Conservation (phyloP, 1,140 invertebrate genomes). For the Saccostrea echinata region DNA sequence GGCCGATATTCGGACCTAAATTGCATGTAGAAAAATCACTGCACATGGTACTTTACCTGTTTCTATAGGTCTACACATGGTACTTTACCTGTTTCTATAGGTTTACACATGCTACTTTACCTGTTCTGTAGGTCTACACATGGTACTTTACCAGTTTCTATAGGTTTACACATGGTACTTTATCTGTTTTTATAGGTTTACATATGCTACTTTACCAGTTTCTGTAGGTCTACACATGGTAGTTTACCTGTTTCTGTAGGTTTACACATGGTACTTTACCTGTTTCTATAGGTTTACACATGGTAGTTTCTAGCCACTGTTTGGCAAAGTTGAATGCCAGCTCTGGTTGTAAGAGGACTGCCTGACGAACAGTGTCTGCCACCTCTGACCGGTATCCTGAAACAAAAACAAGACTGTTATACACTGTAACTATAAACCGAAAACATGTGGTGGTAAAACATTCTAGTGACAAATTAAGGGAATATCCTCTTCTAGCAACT, state of each 20-base stretch:
- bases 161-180: background rate
- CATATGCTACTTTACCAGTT: background rate
- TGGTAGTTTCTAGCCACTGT: constrained; percentile 85
- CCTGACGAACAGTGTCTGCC: constrained; percentile 83
- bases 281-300: constrained; percentile 74
- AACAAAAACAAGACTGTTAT: background rate
- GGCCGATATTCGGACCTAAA: no score
- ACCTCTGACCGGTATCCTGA: constrained; percentile 71
- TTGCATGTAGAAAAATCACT: no score
- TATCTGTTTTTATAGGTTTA: background rate
- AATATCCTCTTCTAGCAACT: no score
- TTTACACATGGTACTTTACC: constrained; percentile 55
- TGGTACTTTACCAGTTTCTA: constrained; percentile 46
- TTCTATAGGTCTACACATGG: no score
- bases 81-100: no score
- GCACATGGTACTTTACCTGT: no score
- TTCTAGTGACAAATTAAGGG: no score
- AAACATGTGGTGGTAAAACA: no score
- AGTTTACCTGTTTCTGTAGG: constrained; percentile 18
- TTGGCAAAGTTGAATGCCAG: constrained; percentile 90
- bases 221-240: no score
- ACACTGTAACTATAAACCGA: no score
- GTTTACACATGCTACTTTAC: no score
- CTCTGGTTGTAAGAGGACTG: constrained; percentile 89
- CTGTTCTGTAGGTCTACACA: no score